Evolutionary conservation across 2,797 vertebrate species (phyloP).

Genomic region (Chromis chromis): DNA sequence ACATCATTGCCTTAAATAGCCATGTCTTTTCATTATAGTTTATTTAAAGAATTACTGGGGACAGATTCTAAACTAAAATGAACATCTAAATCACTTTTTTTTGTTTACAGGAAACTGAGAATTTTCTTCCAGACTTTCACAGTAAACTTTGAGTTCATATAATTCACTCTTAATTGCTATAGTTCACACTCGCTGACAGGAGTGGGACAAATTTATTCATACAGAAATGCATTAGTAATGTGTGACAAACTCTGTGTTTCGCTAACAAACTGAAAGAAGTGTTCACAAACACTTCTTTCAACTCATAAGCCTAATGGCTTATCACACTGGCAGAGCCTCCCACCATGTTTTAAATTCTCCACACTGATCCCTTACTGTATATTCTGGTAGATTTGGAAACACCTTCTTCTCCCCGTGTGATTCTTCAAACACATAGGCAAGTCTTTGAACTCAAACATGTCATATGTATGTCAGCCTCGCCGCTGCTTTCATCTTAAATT

Average conservation of each 20-base stretch:
- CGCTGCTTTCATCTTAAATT: conserved; percentile 58
- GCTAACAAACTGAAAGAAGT: conserved; percentile 16
- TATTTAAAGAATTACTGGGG: not conserved
- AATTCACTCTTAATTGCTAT: not conserved
- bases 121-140: not conserved
- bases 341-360: conserved; percentile 9
- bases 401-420: conserved; percentile 31
- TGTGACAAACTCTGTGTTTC: not conserved
- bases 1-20: not conserved
- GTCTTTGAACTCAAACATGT: conserved; percentile 69
- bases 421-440: conserved; percentile 63
- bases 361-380: conserved; percentile 6
- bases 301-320: conserved; percentile 10
- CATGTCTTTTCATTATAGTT: not conserved
- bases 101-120: not conserved
- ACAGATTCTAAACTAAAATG: not conserved
- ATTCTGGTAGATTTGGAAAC: conserved; percentile 46
- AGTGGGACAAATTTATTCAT: not conserved
- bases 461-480: conserved; percentile 30
- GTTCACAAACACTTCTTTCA: conserved; percentile 16
- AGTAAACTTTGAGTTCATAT: conserved; percentile 1
- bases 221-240: not conserved
- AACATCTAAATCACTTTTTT: not conserved
- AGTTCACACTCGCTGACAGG: conserved; percentile 4
- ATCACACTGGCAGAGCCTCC: conserved; percentile 15